Base-by-base conservation (phyloP, 2,888 invertebrate species). In the Xestia xanthographa region DNA sequence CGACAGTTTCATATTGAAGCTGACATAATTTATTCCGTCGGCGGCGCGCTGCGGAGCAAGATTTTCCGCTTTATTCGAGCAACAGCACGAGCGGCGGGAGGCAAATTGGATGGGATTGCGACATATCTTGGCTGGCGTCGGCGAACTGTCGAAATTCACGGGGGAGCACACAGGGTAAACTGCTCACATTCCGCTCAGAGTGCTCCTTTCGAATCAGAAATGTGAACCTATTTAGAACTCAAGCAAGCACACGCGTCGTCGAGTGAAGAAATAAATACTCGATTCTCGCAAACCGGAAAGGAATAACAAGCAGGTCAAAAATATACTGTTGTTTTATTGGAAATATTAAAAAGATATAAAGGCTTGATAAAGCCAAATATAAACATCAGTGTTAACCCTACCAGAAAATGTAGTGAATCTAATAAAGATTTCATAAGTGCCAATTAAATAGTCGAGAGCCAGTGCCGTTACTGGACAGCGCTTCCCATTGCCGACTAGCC, bases 31-130 rank as follows among this genome's bases (percentile, higher is more conserved):
- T 95, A 94, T 95, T 94, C 93, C 92, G 92, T 91, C 90, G 91
- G 91, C 89, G 80, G 84, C 82, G 82, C 80, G 85, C 66, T 87
- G 92, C 89, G 90, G 91, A 91, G 93, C 90, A 92, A 95, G 94
- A 95, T 95, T 95, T 95, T 93, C 94, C 93, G 94, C 94, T 94
- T 95, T 95, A 95, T 94, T 93, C 94, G 91, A 94, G 93, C 92
- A 93, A 93, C 92, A 93, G 93, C 91, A 92, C 91, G 93, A 92
- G 91, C 93, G 92, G 93, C 93, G 93, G 93, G 91, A 95, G 93
- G 94, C 93, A 95, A 96, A 95, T 95, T 96, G 95, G 95, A 95
- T 94, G 91, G 93, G 94, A 95, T 95, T 95, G 95, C 94, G 95
- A 95, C 95, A 95, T 95, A 95, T 95, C 94, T 95, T 91, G 91